Evolutionary conservation across 2,797 vertebrate genomes (phyloP).

Genomic region (Esox masquinongy): DNA sequence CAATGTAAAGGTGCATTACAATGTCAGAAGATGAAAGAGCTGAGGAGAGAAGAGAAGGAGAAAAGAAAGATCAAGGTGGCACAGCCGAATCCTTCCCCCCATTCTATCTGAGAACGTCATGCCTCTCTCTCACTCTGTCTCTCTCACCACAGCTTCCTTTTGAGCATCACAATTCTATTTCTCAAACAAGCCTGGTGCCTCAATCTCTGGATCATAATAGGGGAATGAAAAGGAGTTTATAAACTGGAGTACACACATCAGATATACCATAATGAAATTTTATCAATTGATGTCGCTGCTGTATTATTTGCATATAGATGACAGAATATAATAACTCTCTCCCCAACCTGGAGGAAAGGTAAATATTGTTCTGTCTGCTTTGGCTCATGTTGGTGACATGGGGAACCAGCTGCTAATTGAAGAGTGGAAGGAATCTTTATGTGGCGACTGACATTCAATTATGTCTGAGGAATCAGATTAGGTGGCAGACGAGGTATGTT

Average conservation of each 20-base stretch:
- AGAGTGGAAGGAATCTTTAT: slow-evolving; percentile 75
- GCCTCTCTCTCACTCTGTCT: neutral
- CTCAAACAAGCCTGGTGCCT: slow-evolving; percentile 3
- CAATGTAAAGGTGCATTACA: slow-evolving; percentile 11
- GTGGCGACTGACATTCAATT: slow-evolving; percentile 84
- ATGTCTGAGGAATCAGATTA: slow-evolving; percentile 76
- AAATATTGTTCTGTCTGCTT: slow-evolving; percentile 78
- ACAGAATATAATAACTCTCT: slow-evolving; percentile 77
- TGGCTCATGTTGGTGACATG: slow-evolving; percentile 67
- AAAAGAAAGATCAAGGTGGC: neutral
- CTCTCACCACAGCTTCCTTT: neutral
- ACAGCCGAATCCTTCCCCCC: neutral
- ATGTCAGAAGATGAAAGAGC: slow-evolving; percentile 4
- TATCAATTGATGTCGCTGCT: slow-evolving; percentile 70
- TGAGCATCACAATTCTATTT: neutral
- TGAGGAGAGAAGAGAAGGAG: neutral
- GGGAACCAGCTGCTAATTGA: slow-evolving; percentile 77
- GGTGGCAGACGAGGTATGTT: slow-evolving; percentile 64
- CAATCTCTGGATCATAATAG: slow-evolving; percentile 74
- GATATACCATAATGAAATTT: slow-evolving; percentile 77
- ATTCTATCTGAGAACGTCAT: neutral
- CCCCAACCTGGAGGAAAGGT: slow-evolving; percentile 71
- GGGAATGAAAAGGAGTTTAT: slow-evolving; percentile 76
- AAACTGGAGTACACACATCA: slow-evolving; percentile 77
- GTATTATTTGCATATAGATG: slow-evolving; percentile 85